Percentiles rank a stretch among this genome's conserved stretches.
These are phyloP conservation scores for Sesia apiformis DNA, from an alignment of 2,888 invertebrate species.

Conservation along the genomic window DNA sequence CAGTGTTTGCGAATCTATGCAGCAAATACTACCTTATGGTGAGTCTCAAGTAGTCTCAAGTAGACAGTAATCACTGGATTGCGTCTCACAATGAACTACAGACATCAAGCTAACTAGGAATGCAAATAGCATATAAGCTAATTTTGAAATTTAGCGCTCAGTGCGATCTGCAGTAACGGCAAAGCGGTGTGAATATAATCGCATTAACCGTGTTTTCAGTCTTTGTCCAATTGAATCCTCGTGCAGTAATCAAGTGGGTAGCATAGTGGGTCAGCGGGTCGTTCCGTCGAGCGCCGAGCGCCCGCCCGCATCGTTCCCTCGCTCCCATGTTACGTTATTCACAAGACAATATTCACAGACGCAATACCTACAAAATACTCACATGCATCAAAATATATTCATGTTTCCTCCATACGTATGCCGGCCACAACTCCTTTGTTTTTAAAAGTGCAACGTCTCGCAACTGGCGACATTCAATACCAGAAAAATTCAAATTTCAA, in stretches of 20 bases:
- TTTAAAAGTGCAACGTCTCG: background rate
- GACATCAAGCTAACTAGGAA: background rate
- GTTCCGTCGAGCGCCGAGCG: slow-evolving; percentile 26
- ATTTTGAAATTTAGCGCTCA: background rate
- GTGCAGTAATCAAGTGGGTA: slow-evolving; percentile 51
- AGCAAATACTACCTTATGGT: slow-evolving; percentile 39
- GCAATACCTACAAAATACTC: slow-evolving; percentile 41
- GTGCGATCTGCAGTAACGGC: slow-evolving; percentile 7
- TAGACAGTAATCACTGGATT: too few relatives aligned
- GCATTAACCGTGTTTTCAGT: slow-evolving; percentile 52
- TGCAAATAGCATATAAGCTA: background rate
- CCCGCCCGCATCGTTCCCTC: slow-evolving; percentile 11
- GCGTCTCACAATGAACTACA: background rate
- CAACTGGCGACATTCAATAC: slow-evolving; percentile 2
- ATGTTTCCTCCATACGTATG: background rate
- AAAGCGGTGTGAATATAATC: slow-evolving; percentile 39
- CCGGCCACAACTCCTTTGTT: slow-evolving; percentile 5
- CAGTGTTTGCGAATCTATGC: slow-evolving; percentile 40
- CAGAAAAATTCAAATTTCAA: slow-evolving; percentile 18
- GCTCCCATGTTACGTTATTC: slow-evolving; percentile 47
- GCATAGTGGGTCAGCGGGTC: slow-evolving; percentile 61
- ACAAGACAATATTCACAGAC: slow-evolving; percentile 23
- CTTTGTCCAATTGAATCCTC: slow-evolving; percentile 59
- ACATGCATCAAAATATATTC: slow-evolving; percentile 9
- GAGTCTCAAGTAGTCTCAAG: slow-evolving; percentile 25